A percentile compares a stretch with the other conserved stretches of the same genome.
Evolutionary conservation across 2,888 invertebrate species (phyloP).

Genomic region (Drosophila buzzatii): DNA sequence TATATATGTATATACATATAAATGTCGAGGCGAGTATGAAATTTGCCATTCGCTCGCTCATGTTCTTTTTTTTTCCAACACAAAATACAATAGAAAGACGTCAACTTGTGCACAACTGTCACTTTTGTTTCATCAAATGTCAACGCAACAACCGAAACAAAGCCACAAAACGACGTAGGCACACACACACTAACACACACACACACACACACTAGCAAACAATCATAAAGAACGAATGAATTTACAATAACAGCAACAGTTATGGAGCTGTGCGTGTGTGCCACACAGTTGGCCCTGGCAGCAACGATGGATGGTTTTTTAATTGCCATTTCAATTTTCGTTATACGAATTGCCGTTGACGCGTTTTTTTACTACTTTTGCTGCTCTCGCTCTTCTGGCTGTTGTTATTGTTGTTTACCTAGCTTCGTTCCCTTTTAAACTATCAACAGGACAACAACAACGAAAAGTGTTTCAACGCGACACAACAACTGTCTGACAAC

Average conservation of each 20-base stretch:
- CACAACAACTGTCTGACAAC: constrained; percentile 39
- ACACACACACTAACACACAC: constrained; percentile 14
- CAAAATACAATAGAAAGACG: constrained; percentile 70
- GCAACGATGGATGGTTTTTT: constrained; percentile 77
- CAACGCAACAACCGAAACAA: constrained; percentile 80
- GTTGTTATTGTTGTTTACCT: constrained; percentile 25
- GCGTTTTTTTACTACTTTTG: constrained; percentile 25
- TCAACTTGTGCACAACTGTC: constrained; percentile 78
- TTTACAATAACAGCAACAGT: constrained; percentile 69
- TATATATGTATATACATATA: background rate
- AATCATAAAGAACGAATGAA: constrained; percentile 66
- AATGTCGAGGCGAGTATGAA: constrained; percentile 39
- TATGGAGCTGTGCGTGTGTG: constrained; percentile 23
- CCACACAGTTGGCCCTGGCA: constrained; percentile 63
- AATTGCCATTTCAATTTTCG: constrained; percentile 80
- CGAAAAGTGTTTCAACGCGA: constrained; percentile 47
- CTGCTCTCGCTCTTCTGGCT: constrained; percentile 7
- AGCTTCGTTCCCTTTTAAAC: constrained; percentile 40
- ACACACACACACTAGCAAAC: constrained; percentile 17
- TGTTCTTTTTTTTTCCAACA: constrained; percentile 27
- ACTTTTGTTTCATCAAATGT: constrained; percentile 82
- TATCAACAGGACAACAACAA: constrained; percentile 32
- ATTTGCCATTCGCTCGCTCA: constrained; percentile 49
- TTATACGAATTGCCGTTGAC: constrained; percentile 63
- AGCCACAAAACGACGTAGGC: constrained; percentile 72